phyloP scores from a whole-genome alignment of 2,797 vertebrate species.

The Chaenodraco wilsoni region DNA sequence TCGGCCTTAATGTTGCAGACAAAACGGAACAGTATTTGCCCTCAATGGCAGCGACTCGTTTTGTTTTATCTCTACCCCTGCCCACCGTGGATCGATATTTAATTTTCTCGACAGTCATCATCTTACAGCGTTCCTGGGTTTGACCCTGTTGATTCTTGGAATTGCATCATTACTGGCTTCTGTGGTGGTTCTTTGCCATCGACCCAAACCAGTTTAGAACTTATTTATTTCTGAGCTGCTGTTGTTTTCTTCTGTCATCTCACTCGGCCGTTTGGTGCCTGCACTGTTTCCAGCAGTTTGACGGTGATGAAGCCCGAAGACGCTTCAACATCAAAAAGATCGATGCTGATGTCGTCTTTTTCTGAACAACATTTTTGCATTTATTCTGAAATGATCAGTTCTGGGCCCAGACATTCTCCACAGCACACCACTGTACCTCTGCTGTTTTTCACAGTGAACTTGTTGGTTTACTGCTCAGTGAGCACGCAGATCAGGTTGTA shows the following conservation, averaged over 20 bases:
- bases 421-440: constrained; percentile 23
- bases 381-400: constrained; percentile 2
- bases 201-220: constrained; percentile 28
- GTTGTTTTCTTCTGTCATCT: constrained; percentile 5
- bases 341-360: neutral
- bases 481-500: constrained; percentile 18
- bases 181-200: constrained; percentile 27
- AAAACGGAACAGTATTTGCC: neutral
- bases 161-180: constrained; percentile 33
- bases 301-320: neutral
- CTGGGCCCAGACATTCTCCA: constrained; percentile 1
- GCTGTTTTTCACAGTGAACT: neutral
- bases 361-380: neutral
- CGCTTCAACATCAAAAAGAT: neutral
- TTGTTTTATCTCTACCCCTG: constrained; percentile 12
- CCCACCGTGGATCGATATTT: constrained; percentile 10
- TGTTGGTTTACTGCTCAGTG: constrained; percentile 15
- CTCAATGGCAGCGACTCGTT: neutral
- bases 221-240: constrained; percentile 29
- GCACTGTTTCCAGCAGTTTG: neutral
- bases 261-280: constrained; percentile 1
- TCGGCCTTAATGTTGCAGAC: neutral
- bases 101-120: constrained; percentile 15
- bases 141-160: constrained; percentile 46
- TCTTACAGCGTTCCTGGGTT: constrained; percentile 35